Evolutionary conservation across 2,888 invertebrate genomes (phyloP).

Genomic region (Octonoba sinensis): DNA sequence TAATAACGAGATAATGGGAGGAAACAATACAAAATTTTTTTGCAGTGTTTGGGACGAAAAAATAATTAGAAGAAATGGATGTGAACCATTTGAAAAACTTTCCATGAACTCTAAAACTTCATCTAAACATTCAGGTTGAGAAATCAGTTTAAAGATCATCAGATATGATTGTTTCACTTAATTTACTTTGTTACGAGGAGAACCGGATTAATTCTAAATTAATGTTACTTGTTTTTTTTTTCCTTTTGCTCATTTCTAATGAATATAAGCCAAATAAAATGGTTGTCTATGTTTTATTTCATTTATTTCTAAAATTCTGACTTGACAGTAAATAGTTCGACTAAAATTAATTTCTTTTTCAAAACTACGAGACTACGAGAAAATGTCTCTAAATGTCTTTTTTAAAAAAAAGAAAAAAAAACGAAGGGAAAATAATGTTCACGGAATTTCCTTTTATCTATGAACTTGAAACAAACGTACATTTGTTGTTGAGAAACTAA

Average conservation of each 20-base stretch:
- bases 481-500: no score
- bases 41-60: no score
- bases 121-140: neutral
- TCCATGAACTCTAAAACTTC: no score
- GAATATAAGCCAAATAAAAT: neutral
- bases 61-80: no score
- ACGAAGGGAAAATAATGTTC: no score
- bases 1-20: no score
- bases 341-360: neutral
- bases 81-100: no score
- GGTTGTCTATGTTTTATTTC: neutral
- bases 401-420: neutral
- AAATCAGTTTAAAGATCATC: neutral
- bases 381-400: neutral
- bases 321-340: neutral
- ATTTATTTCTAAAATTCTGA: neutral
- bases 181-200: neutral
- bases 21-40: no score
- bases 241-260: neutral
- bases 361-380: neutral
- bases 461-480: no score
- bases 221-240: neutral
- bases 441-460: no score
- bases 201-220: neutral
- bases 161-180: neutral